A percentile compares a stretch with the other conserved stretches of the same genome.
These are phyloP conservation scores for Lerema accius DNA, from an alignment of 1,140 invertebrate genomes.

Conservation along the genomic window DNA sequence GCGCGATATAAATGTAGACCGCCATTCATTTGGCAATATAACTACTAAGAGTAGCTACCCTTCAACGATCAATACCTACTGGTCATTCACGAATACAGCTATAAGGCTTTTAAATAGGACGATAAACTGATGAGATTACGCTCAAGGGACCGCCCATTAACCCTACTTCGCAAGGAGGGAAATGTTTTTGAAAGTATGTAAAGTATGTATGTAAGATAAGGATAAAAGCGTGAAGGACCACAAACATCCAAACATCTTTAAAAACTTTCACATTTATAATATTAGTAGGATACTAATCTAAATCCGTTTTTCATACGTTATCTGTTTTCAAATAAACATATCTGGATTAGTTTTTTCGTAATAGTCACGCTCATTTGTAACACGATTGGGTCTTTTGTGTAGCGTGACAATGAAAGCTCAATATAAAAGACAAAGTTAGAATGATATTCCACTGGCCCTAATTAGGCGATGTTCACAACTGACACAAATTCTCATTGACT, in stretches of 20 bases:
- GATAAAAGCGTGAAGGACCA: too few species aligned
- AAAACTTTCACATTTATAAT: too few species aligned
- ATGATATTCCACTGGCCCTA: neutral
- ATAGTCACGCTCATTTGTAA: too few species aligned
- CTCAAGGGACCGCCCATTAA: too few species aligned
- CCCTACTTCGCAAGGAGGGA: too few species aligned
- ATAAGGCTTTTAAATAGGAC: slow-evolving; percentile 12
- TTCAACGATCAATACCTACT: slow-evolving; percentile 20
- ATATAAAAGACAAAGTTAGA: neutral
- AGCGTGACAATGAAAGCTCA: neutral
- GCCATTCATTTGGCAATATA: slow-evolving; percentile 2
- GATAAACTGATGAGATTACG: slow-evolving; percentile 13
- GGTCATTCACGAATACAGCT: slow-evolving; percentile 10
- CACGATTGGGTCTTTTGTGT: slow-evolving; percentile 3
- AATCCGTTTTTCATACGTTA: too few species aligned
- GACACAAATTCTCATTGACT: slow-evolving; percentile 10
- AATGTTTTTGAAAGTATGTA: too few species aligned
- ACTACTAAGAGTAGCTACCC: neutral
- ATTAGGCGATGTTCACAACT: slow-evolving; percentile 7
- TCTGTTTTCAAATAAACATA: too few species aligned
- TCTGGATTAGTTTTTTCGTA: too few species aligned
- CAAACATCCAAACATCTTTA: too few species aligned
- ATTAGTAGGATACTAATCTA: too few species aligned
- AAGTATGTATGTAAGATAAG: too few species aligned
- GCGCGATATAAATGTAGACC: slow-evolving; percentile 1